Evolutionary conservation across 2,888 invertebrate species (phyloP).

Genomic region (Pseudococcus viburni): DNA sequence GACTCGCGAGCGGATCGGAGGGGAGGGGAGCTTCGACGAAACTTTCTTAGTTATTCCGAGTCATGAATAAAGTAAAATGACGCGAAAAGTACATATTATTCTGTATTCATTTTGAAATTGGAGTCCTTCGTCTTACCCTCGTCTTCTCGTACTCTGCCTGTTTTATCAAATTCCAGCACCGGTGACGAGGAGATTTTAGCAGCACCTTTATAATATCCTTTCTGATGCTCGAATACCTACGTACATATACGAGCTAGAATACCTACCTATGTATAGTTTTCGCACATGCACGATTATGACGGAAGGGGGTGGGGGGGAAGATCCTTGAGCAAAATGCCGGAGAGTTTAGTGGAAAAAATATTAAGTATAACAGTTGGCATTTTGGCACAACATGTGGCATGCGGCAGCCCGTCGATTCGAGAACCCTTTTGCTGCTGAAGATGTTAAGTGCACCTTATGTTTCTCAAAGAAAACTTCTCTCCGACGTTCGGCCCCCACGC

Average conservation of each 20-base stretch:
- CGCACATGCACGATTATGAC: too few relatives aligned
- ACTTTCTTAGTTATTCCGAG: constrained; percentile 8
- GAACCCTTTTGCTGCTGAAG: constrained; percentile 43
- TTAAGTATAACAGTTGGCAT: constrained; percentile 45
- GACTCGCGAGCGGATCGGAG: too few relatives aligned
- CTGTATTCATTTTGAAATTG: constrained; percentile 17
- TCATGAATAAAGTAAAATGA: constrained; percentile 47
- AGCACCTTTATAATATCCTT: neutral
- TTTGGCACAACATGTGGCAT: constrained; percentile 56
- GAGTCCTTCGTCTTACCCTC: neutral
- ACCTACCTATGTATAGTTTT: too few relatives aligned
- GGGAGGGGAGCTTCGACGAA: neutral
- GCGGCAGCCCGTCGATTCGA: constrained; percentile 46
- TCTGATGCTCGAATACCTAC: too few relatives aligned
- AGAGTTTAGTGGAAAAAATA: neutral
- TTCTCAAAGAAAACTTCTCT: constrained; percentile 53
- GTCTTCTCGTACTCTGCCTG: neutral
- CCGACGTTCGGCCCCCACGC: neutral
- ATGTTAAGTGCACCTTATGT: constrained; percentile 59
- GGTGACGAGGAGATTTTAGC: neutral
- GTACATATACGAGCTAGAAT: too few relatives aligned
- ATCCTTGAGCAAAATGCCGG: neutral
- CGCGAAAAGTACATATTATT: constrained; percentile 31
- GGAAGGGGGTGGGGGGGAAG: neutral
- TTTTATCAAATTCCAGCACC: neutral